These are phyloP conservation scores for Gila orcuttii DNA, from an alignment of 2,113 vertebrate genomes.

Conservation along the genomic window DNA sequence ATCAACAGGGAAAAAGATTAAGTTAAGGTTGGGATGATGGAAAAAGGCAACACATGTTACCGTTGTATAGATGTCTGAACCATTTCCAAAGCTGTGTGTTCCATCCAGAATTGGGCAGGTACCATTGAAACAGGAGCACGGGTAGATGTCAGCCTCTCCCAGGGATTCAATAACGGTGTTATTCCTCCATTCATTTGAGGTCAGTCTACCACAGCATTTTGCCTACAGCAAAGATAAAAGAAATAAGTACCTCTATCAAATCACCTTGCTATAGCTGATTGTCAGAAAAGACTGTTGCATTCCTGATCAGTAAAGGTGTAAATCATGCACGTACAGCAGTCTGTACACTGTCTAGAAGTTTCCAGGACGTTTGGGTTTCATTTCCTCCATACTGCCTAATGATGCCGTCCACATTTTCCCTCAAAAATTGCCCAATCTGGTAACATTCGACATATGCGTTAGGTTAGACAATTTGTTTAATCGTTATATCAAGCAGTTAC, in stretches of 20 bases:
- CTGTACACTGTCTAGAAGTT: conserved; percentile 69
- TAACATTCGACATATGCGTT: background rate
- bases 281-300: background rate
- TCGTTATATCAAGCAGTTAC: background rate
- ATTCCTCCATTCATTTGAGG: conserved; percentile 64
- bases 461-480: background rate
- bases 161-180: conserved; percentile 60
- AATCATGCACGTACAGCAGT: conserved; percentile 58
- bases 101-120: conserved; percentile 46
- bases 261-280: background rate
- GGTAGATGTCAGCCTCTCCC: conserved; percentile 53
- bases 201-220: conserved; percentile 65
- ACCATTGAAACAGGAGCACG: conserved; percentile 68
- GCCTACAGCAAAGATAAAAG: conserved; percentile 55
- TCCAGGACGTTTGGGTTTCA: background rate
- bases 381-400: conserved; percentile 54
- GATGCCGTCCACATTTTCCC: conserved; percentile 21
- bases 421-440: conserved; percentile 60
- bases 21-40: background rate
- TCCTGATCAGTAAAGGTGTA: background rate
- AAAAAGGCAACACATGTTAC: conserved; percentile 51
- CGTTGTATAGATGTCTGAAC: conserved; percentile 42
- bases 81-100: conserved; percentile 27
- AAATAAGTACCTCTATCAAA: background rate
- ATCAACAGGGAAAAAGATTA: background rate